Conservation (phyloP, 2,797 vertebrate genomes). For the Clarias fuscus region DNA sequence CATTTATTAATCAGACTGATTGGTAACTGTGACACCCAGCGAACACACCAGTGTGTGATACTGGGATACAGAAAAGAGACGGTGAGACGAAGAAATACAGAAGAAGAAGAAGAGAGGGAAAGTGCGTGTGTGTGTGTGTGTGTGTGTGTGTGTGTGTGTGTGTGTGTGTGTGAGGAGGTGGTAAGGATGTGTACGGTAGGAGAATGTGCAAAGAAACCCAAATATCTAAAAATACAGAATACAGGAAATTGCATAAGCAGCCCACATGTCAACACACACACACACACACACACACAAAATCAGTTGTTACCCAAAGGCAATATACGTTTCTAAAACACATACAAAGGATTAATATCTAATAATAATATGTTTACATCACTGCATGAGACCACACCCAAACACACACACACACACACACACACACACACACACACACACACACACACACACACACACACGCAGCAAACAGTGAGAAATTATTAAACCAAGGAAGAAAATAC, state of each 20-base stretch:
- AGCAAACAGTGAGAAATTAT: neutral
- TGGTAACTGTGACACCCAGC: neutral
- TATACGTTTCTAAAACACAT: neutral
- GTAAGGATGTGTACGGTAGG: neutral
- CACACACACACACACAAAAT: conserved; percentile 20
- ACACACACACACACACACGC: neutral
- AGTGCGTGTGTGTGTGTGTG: neutral
- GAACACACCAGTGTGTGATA: neutral
- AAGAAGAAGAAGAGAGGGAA: neutral
- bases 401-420: neutral
- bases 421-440: neutral
- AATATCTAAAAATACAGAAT: conserved; percentile 46
- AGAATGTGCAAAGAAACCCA: conserved; percentile 18
- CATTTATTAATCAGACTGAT: neutral
- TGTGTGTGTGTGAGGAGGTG: conserved; percentile 4
- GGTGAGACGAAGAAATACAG: neutral
- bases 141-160: neutral
- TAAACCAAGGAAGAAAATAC: neutral
- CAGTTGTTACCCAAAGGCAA: neutral
- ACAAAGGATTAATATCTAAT: neutral
- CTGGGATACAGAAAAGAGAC: neutral
- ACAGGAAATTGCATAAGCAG: conserved; percentile 39
- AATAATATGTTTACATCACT: neutral
- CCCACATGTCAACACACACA: conserved; percentile 18
- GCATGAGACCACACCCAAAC: too few species aligned